phyloP scores from a whole-genome alignment of 2,113 vertebrate genomes.

The Sander vitreus region DNA sequence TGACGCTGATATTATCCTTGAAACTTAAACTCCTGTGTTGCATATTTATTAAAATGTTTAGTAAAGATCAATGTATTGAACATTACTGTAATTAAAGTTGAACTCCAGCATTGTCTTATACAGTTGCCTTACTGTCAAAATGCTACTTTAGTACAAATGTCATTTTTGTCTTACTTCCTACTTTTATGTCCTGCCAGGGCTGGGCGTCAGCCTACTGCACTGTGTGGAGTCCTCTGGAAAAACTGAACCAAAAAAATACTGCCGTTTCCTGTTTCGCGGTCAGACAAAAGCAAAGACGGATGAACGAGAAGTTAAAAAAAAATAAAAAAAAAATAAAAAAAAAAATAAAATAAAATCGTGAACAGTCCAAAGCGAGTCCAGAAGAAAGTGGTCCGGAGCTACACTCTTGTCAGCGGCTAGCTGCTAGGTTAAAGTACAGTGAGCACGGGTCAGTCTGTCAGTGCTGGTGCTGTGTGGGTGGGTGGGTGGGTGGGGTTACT shows the following conservation, averaged over 20 bases:
- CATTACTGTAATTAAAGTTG: slow-evolving; percentile 1
- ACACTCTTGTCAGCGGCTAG: slow-evolving; percentile 55
- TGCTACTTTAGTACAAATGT: slow-evolving; percentile 33
- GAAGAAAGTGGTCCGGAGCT: slow-evolving; percentile 46
- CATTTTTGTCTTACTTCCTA: slow-evolving; percentile 35
- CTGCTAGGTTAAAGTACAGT: slow-evolving; percentile 57
- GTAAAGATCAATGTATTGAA: slow-evolving; percentile 9
- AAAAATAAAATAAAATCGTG: slow-evolving; percentile 14
- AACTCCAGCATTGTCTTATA: not conserved
- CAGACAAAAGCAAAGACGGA: slow-evolving; percentile 13
- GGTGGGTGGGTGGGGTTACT: slow-evolving; percentile 80
- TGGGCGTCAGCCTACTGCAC: not conserved
- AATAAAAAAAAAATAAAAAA: slow-evolving; percentile 29
- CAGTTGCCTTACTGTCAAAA: slow-evolving; percentile 6
- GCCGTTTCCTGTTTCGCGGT: not conserved
- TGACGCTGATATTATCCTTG: not conserved
- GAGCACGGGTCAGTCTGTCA: slow-evolving; percentile 60
- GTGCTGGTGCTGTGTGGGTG: slow-evolving; percentile 70
- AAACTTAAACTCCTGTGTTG: slow-evolving; percentile 1
- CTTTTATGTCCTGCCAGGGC: slow-evolving; percentile 8
- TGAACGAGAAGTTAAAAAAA: not conserved
- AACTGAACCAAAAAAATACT: slow-evolving; percentile 14
- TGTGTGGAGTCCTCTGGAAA: not conserved
- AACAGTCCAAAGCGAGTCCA: slow-evolving; percentile 39
- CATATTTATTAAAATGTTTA: slow-evolving; percentile 41